Evolutionary conservation across 2,888 invertebrate species (phyloP), one percentile per base, ranked within the genome.

Genomic region (Ephialtes manifestator): DNA sequence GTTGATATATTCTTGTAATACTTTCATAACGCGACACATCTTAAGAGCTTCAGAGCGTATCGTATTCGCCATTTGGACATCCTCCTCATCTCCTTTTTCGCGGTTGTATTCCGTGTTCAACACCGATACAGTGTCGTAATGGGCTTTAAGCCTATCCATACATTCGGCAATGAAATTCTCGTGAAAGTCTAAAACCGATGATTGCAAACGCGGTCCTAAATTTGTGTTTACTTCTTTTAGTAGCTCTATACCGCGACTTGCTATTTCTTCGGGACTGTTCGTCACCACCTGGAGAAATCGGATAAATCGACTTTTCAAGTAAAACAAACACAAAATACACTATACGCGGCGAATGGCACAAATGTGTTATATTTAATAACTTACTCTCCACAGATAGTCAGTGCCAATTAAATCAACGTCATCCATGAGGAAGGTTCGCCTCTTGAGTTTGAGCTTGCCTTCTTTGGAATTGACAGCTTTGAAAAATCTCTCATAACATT

Each of bases 401-500:
- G 98, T 96, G 87, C 99, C 99, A 93, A 99, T 98, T 92, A 99
- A 96, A 95, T 99, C 98, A 89, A 98, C 97, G 94, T 99, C 98
- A 94, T 99, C 98, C 95, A 99, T 97, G 91, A 98, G 95, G 94
- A 97, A 96, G 86, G 97, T 97, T 90, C 98, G 96, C 92, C 98
- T 95, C 94, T 98, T 98, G 85, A 97, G 95, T 94, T 98, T 97
- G 83, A 99, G 95, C 95, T 99, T 99, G 86, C 97, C 97, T 94
- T 98, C 98, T 95, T 99, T 99, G 85, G 97, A 96, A 95, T 99
- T 99, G 28, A 99, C 99, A 84, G 98, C 98, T 95, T 98, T 98
- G 94, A 98, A 98, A 95, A 98, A 98, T 90, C 98, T 96, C 93
- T 97, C 97, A 91, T 96, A 97, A 94, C 96, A 99, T 95, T 98